Evolutionary conservation across 2,113 vertebrate genomes (phyloP).

Genomic region (Arenaria interpres): DNA sequence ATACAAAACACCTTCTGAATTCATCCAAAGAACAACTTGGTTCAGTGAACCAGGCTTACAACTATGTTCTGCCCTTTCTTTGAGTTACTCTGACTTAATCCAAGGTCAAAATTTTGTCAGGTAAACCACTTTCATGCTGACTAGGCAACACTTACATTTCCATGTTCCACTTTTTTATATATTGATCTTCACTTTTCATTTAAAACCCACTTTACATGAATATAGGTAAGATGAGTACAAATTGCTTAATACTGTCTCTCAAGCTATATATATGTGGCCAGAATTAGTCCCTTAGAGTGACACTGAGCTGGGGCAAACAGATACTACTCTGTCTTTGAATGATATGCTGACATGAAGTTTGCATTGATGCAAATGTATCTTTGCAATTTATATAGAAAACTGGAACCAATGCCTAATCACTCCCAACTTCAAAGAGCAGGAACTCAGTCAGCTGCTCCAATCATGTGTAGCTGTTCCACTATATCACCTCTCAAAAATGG

Average conservation of each 20-base stretch:
- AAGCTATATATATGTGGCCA: background rate
- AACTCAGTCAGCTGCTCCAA: background rate
- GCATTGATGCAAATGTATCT: background rate
- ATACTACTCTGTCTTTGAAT: background rate
- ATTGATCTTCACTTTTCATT: background rate
- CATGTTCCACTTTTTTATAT: background rate
- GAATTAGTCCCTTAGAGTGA: background rate
- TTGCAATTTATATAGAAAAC: background rate
- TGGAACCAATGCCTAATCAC: background rate
- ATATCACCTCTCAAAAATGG: background rate
- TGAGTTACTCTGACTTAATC: background rate
- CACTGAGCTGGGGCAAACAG: background rate
- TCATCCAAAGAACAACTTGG: background rate
- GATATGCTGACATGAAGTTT: background rate
- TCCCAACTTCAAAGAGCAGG: background rate
- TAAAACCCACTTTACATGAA: background rate
- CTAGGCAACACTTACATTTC: background rate
- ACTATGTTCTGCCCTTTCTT: background rate
- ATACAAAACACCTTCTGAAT: background rate
- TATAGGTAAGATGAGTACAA: background rate
- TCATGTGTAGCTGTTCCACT: background rate
- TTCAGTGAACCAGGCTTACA: background rate
- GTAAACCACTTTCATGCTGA: background rate
- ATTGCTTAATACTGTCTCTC: background rate
- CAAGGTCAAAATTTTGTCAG: background rate